Base-by-base conservation (phyloP, 2,113 vertebrate species). In the Aptenodytes forsteri region DNA sequence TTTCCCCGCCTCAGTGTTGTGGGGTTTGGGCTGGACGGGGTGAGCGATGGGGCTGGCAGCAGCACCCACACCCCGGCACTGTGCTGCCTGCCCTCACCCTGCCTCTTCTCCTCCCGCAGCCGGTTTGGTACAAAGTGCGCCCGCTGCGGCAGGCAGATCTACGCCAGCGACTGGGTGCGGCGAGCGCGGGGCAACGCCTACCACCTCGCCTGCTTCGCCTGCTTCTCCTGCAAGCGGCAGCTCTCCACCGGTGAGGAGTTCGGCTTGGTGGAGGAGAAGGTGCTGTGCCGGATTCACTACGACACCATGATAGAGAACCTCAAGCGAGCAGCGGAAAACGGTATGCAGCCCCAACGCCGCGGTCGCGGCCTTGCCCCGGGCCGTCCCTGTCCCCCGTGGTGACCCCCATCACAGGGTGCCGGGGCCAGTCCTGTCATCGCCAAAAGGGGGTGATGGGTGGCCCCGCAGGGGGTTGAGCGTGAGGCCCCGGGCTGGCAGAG, bases 291-390 rank as follows among this genome's bases (percentile, higher is more conserved):
- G 96, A 99, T 99, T 94, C 99, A 99, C 97, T 99, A 99, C 6
- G 99, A 99, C 98, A 99, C 99, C 97, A 99, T 99, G 99, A 99
- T 99, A 73, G 99, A 99, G 98, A 99, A 99, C 98, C 99, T 99
- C 93, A 99, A 99, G 96, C 97, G 99, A 29, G 99, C 99, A 1
- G 99, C 99, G 0, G 99, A 99, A 98, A 99, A 99, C 18, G 99
- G 99, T 99, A 98, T 42, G 98, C 81, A 90, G 46, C 16, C 22
- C 49, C 55, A 1, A 3, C 4, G 4, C 55, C 32, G 3, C 8
- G 47, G 54, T 6, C 16, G 0, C 0, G 16, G 84, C 59, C 56
- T 38, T 2, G 0, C 16, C 46, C n/a, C 1, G 1, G 26, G 81
- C 5, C 2, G 10, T 12, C 64, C 3, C 54, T 14, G 67, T 44